Conservation (phyloP, 2,888 invertebrate species). For the Odontomyia ornata region DNA sequence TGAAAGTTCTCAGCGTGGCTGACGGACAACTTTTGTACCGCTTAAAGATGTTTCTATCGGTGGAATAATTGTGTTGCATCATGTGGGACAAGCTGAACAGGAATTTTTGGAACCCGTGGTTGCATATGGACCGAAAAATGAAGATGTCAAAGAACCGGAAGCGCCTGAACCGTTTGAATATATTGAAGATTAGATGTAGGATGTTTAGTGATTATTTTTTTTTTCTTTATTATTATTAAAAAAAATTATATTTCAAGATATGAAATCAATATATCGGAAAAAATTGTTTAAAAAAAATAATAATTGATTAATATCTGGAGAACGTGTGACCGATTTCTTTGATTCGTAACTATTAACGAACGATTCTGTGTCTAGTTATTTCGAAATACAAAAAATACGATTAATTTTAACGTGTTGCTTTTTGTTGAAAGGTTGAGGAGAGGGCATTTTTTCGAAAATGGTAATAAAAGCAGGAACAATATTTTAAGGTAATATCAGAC, state of each 20-base stretch:
- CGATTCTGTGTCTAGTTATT: neutral
- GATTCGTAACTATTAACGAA: neutral
- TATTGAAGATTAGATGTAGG: conserved; percentile 74
- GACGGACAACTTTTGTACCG: conserved; percentile 81
- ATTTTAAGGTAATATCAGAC: too few species aligned
- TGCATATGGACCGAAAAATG: conserved; percentile 88
- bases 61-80: conserved; percentile 94
- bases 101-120: conserved; percentile 92
- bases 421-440: neutral
- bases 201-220: neutral
- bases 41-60: conserved; percentile 94
- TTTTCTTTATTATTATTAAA: conserved; percentile 6
- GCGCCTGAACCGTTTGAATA: conserved; percentile 98
- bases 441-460: too few species aligned
- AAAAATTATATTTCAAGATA: neutral
- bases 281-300: neutral
- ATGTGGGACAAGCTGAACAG: conserved; percentile 82
- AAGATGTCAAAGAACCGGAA: conserved; percentile 96
- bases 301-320: neutral
- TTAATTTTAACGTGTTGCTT: neutral
- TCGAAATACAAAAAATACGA: conserved; percentile 19
- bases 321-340: neutral
- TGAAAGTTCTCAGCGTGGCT: conserved; percentile 79
- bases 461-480: too few species aligned
- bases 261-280: neutral